Evolutionary conservation across 2,888 invertebrate genomes (phyloP), one percentile per base, ranked within the genome.

Genomic region (Dichetophora obliterata): DNA sequence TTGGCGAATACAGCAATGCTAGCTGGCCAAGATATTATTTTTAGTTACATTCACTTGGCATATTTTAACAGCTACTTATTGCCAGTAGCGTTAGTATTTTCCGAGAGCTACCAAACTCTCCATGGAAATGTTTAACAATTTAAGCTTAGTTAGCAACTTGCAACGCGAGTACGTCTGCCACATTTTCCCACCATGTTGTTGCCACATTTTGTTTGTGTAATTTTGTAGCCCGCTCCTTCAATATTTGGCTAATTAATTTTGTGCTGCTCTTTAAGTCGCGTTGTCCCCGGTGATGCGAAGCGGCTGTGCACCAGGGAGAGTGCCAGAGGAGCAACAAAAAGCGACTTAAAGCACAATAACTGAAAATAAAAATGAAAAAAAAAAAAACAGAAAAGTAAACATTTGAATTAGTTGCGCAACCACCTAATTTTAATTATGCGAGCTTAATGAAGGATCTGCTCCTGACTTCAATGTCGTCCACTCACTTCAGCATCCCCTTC

Each of bases 401-500:
- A 68, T 48, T 50, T 68, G 68, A 48, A 68, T 68, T 68, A 68
- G 68, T 68, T 68, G 68, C 68, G 68, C 68, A 68, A 68, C 68
- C 68, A 52, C 68, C 68, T 50, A 68, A 68, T 68, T 68, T 68
- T 68, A 68, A 68, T 68, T 68, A 68, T 68, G 48, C 24, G 27
- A 68, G 68, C 68, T 68, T 68, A 68, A 68, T 68, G 68, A 68
- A 68, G 50, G 68, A 68, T 66, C 66, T 31, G 63, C 61, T 27
- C 16, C 34, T 24, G 27, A 31, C 61, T 27, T 61, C 31, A 14
- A 11, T 6, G 3, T n/a, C n/a, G 14, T 16, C 27, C 8, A n/a
- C 37, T 37, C 37, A 8, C 8, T 37, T 5, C 37, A 8, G 6
- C 8, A 8, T 11, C 43, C 6, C 34, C 14, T 31, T 3, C 63